Evolutionary conservation across 2,113 vertebrate genomes (phyloP), one percentile per base, ranked within the genome.

Genomic region (Psettodes erumei): DNA sequence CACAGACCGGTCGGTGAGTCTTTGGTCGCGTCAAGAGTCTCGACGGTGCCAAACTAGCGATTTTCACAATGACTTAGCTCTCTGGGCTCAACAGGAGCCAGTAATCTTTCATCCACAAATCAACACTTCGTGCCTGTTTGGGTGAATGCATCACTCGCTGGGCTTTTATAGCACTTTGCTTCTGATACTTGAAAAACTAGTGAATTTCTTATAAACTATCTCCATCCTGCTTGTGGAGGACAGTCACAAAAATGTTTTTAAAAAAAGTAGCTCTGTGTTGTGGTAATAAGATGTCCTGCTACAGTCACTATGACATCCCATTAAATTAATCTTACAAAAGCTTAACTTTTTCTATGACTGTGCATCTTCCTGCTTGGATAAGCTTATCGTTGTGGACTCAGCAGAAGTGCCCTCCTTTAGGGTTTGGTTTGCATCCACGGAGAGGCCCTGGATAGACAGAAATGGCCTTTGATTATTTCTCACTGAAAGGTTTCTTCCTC

Each of bases 401-500:
- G 54, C 21, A n/a, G 32, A 71, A 42, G 23, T 28, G 2, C 45
- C 56, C 45, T 77, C 45, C 42, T 40, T 33, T 10, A 48, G 65
- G 61, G 33, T 48, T 62, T 10, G 16, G 37, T 61, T 35, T 45
- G 21, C 72, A 55, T 50, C 66, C 48, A 61, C 51, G 33, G 23
- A 82, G 64, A 43, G 43, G 23, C 48, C 32, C 42, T 30, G 3
- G 40, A 56, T 54, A 37, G 30, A 62, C 50, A 58, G 38, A 70
- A 75, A 78, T 42, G 64, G 63, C 87, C 78, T 82, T 88, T 50
- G 65, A 81, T 85, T 77, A 84, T 82, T 79, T 63, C 61, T 81
- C 59, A 38, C 18, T 74, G 72, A 85, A 81, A 78, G 72, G 70
- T 66, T 33, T 74, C 51, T 28, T 71, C 48, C 37, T 80, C 30